Percentiles rank a stretch among this genome's conserved stretches.
Conservation (phyloP, 2,888 invertebrate genomes). For the Dioctria rufipes region DNA sequence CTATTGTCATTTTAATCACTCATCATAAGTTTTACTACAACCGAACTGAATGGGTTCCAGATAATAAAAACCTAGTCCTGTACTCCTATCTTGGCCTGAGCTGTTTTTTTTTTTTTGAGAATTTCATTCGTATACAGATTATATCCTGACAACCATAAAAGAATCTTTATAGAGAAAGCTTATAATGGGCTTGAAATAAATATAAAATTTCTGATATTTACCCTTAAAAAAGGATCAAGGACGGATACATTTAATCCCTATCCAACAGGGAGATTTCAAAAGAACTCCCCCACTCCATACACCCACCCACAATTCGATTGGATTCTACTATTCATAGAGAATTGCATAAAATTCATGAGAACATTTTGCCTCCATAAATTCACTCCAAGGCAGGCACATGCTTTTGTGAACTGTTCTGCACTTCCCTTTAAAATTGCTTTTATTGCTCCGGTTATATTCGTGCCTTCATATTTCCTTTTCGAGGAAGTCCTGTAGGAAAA, state of each 20-base stretch:
- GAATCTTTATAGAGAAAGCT: not conserved
- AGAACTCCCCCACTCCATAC: no score
- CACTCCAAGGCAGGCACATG: not conserved
- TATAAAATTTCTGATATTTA: not conserved
- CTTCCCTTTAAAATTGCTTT: constrained; percentile 15
- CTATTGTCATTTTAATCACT: constrained; percentile 17
- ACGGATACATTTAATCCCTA: constrained; percentile 7
- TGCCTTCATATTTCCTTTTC: constrained; percentile 18
- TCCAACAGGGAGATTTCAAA: not conserved
- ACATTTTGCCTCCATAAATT: constrained; percentile 7
- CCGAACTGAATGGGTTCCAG: not conserved
- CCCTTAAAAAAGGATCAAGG: not conserved
- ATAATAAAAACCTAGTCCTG: not conserved
- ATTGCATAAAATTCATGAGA: constrained; percentile 16
- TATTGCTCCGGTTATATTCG: constrained; percentile 13
- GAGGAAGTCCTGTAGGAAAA: constrained; percentile 5
- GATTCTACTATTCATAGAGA: not conserved
- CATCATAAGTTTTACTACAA: not conserved
- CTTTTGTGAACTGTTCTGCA: not conserved
- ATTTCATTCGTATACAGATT: no score
- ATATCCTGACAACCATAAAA: not conserved
- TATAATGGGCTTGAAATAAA: constrained; percentile 1
- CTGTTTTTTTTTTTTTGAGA: no score
- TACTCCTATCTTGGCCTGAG: not conserved
- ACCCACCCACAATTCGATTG: not conserved